phyloP scores from a whole-genome alignment of 2,888 invertebrate species.

The Aspidiotus destructor region DNA sequence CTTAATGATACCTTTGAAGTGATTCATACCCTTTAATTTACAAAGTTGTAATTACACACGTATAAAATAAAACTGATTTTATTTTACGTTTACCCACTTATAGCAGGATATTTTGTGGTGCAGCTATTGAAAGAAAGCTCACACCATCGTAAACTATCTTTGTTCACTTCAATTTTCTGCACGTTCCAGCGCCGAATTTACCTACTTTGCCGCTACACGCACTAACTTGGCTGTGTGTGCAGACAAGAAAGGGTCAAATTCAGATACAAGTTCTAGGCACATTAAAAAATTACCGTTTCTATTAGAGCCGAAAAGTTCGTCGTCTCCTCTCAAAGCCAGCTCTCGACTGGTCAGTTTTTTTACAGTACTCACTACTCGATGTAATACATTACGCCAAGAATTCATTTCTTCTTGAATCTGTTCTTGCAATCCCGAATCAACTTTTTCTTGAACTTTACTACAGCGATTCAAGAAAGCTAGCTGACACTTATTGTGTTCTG shows the following conservation, averaged over 20 bases:
- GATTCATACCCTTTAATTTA: too few relatives aligned
- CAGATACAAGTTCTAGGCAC: conserved; percentile 24
- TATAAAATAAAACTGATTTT: too few relatives aligned
- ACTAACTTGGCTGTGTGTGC: conserved; percentile 22
- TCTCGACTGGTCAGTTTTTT: conserved; percentile 36
- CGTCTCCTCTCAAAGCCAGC: conserved; percentile 23
- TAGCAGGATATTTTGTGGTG: too few relatives aligned
- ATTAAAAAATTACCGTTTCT: conserved; percentile 30
- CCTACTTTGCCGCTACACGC: too few relatives aligned
- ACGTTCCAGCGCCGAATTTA: too few relatives aligned
- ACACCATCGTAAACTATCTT: too few relatives aligned
- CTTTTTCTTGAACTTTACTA: conserved; percentile 11
- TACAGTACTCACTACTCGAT: conserved; percentile 37
- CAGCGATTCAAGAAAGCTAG: conserved; percentile 9
- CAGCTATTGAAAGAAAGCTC: too few relatives aligned
- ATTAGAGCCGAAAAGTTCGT: conserved; percentile 27
- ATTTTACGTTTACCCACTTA: too few relatives aligned
- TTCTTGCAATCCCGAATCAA: conserved; percentile 15
- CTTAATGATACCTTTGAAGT: too few relatives aligned
- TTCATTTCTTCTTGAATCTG: conserved; percentile 22
- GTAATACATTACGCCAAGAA: conserved; percentile 41
- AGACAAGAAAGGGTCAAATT: conserved; percentile 31
- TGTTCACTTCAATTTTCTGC: too few relatives aligned
- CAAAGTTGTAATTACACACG: too few relatives aligned
- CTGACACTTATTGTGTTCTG: conserved; percentile 5